These are phyloP conservation scores for Epinephelus malabaricus DNA, from an alignment of 2,797 vertebrate genomes.

Conservation along the genomic window DNA sequence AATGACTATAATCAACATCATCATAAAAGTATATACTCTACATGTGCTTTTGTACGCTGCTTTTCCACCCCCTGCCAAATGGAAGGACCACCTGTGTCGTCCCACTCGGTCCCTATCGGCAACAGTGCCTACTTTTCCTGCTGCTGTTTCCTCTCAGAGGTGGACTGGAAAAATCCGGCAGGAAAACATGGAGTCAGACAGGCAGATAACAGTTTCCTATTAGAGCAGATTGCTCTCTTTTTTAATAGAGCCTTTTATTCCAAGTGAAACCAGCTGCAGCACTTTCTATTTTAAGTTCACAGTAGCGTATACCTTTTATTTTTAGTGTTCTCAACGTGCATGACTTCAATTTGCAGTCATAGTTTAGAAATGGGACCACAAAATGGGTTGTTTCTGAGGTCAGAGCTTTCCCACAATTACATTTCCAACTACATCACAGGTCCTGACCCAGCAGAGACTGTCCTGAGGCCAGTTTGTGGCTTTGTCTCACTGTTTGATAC, in stretches of 20 bases:
- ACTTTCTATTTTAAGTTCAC: constrained; percentile 26
- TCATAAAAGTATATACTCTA: neutral
- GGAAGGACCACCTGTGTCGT: constrained; percentile 55
- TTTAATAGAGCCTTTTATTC: constrained; percentile 37
- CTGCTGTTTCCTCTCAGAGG: constrained; percentile 53
- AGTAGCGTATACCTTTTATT: neutral
- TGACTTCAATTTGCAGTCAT: neutral
- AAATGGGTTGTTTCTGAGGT: constrained; percentile 4
- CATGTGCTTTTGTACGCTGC: neutral
- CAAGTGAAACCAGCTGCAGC: constrained; percentile 40
- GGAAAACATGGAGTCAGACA: constrained; percentile 34
- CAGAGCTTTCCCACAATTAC: constrained; percentile 13
- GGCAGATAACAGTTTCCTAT: constrained; percentile 48
- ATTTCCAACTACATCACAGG: neutral
- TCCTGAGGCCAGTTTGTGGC: constrained; percentile 8
- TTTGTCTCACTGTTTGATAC: neutral
- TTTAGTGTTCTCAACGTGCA: neutral
- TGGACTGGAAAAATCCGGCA: constrained; percentile 54
- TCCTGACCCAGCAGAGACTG: neutral
- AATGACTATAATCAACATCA: neutral
- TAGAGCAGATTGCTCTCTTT: constrained; percentile 22
- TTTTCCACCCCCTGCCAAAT: constrained; percentile 38
- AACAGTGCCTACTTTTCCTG: constrained; percentile 44
- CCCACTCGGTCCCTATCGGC: constrained; percentile 36
- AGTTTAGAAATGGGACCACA: neutral